Evolutionary conservation across 2,797 vertebrate species (phyloP), one percentile per base, ranked within the genome.

Genomic region (Neosilurus mollespiculum): DNA sequence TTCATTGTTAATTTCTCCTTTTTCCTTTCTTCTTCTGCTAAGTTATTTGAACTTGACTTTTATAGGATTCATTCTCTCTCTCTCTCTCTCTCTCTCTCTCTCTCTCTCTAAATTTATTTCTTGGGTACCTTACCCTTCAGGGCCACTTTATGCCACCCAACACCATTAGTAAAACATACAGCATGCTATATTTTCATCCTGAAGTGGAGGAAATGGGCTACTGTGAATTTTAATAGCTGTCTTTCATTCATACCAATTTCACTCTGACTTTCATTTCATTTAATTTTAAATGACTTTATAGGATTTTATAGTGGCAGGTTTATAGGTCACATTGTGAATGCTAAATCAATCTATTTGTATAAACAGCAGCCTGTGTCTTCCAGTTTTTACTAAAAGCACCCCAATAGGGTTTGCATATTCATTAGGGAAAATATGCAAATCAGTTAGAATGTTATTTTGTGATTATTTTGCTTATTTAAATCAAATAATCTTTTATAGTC

Each of bases 341-440:
- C 56, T n/a, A 30, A 61, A 59, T 77, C 20, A 22, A 61, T 77
- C 26, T 77, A 61, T 76, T 37, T 59, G 73, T 76, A 59, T 77
- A 15, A 58, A 77, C 34, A 61, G 75, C 56, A 61, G 75, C 26
- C 26, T 26, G 72, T 34, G 8, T 18, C 24, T 59, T 77, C 26
- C 26, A 59, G 2, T 78, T 62, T 78, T 78, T 15, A 22, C 34
- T 24, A 62, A 22, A 78, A 62, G 62, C 6, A 9, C 20, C 12
- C 9, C 9, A n/a, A 49, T 8, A 43, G 8, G 43, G 43, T 62
- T 78, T 78, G 58, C 76, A 78, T 78, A 49, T 78, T 61, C 58
- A 78, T 62, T 15, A 24, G 24, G 12, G 1, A 78, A 24, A 49
- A 49, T 58, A 78, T 62, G 58, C 76, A 78, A 62, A 75, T 34